Percentiles rank a stretch among this genome's conserved stretches.
Conservation (phyloP, 2,113 vertebrate genomes). For the Poeciliopsis occidentalis region DNA sequence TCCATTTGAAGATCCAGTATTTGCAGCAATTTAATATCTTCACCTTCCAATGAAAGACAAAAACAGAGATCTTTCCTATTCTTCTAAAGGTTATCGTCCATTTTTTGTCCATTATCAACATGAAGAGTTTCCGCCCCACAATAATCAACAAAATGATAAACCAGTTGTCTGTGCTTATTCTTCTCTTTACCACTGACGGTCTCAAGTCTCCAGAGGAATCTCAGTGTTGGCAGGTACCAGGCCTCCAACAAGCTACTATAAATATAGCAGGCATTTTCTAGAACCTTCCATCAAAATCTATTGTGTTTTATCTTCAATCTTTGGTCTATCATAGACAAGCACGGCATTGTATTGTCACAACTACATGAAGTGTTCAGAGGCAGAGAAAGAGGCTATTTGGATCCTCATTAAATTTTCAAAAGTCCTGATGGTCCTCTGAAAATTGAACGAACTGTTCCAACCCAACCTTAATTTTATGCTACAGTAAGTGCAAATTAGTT, state of each 20-base stretch:
- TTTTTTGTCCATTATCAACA: not conserved
- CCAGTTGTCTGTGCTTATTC: not conserved
- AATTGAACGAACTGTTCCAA: slow-evolving; percentile 78
- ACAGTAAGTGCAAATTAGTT: slow-evolving; percentile 83
- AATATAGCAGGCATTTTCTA: not conserved
- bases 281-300: not conserved
- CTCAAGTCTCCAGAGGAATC: not conserved
- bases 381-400: slow-evolving; percentile 71
- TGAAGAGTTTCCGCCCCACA: not conserved
- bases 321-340: slow-evolving; percentile 40
- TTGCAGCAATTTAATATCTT: not conserved
- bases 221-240: not conserved
- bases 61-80: not conserved
- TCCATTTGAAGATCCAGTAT: not conserved
- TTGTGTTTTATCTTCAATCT: slow-evolving; percentile 12
- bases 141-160: not conserved
- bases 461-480: slow-evolving; percentile 80
- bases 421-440: slow-evolving; percentile 78
- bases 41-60: not conserved
- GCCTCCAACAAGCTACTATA: not conserved
- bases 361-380: slow-evolving; percentile 42
- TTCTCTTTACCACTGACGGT: not conserved
- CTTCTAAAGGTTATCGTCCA: not conserved
- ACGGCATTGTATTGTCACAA: slow-evolving; percentile 41
- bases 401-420: slow-evolving; percentile 80